Conservation (phyloP, 1,140 invertebrate species). For the Dendroctonus valens region DNA sequence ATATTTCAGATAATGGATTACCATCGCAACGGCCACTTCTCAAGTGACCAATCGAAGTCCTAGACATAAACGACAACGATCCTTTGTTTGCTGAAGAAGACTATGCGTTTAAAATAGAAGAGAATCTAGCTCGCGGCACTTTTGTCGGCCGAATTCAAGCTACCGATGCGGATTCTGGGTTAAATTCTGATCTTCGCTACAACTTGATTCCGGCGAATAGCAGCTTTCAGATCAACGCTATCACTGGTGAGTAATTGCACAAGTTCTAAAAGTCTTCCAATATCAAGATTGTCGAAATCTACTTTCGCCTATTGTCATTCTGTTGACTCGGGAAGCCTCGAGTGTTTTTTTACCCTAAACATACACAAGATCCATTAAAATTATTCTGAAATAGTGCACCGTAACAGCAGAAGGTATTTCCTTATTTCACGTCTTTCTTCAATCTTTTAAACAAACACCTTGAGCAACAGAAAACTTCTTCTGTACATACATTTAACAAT, state of each 20-base stretch:
- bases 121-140: conserved; percentile 80
- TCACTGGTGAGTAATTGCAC: conserved; percentile 71
- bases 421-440: background rate
- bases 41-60: conserved; percentile 74
- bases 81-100: conserved; percentile 70
- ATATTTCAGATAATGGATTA: conserved; percentile 67
- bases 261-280: background rate
- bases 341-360: no score
- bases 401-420: no score
- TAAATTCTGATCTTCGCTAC: conserved; percentile 82
- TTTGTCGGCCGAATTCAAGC: conserved; percentile 76
- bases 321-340: no score
- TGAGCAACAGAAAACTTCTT: conserved; percentile 18
- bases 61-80: conserved; percentile 94
- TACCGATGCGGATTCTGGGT: conserved; percentile 77
- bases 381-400: no score
- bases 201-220: conserved; percentile 76
- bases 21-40: conserved; percentile 79
- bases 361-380: no score
- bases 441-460: conserved; percentile 17
- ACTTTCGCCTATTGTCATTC: no score
- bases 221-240: conserved; percentile 79
- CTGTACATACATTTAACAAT: conserved; percentile 14
- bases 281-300: background rate
- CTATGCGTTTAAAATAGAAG: conserved; percentile 82